Evolutionary conservation across 2,888 invertebrate genomes (phyloP), one percentile per base, ranked within the genome.

Genomic region (Ectropis crepuscularia): DNA sequence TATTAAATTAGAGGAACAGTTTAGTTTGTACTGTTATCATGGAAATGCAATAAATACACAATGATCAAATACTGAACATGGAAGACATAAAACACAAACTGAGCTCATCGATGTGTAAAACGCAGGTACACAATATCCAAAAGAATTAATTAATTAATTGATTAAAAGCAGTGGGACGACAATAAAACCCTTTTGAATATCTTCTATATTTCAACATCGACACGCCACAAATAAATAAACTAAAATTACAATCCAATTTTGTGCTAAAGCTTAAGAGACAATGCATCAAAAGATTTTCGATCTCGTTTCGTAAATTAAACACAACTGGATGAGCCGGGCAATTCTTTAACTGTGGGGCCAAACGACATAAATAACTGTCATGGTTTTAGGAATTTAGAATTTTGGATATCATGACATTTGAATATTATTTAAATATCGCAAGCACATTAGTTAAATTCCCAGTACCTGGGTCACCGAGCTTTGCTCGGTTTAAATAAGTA

Each of bases 11-110:
- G 42, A 57, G 57, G 60, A 57, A 57, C 57, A 57, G 55, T 54
- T 48, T 48, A 65, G 69, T 84, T 84, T 86, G 85, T 85, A 87
- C 85, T 85, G 73, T 73, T 78, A 76, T 77, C 77, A 73, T 76
- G 65, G 63, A 77, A 81, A 83, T 77, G 75, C 76, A 80, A 69
- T 72, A 74, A 75, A 78, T 72, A 72, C 68, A 57, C 69, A 72
- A 60, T 65, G 59, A 47, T 8, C 6, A 11, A 72, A 73, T 66
- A 76, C 68, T 67, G 45, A 64, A 65, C 53, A 61, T 73, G 81
- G 80, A 83, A 83, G 81, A 82, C 81, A 51, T 4, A 4, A 28
- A 28, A 73, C 64, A 72, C 69, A 71, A 71, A 69, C 47, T 65
- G 16, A 28, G 16, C 16, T 28, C 16, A 41, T 9, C 9, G 41